These are phyloP conservation scores for Drosophila novamexicana DNA, from an alignment of 1,140 invertebrate species.

Conservation along the genomic window DNA sequence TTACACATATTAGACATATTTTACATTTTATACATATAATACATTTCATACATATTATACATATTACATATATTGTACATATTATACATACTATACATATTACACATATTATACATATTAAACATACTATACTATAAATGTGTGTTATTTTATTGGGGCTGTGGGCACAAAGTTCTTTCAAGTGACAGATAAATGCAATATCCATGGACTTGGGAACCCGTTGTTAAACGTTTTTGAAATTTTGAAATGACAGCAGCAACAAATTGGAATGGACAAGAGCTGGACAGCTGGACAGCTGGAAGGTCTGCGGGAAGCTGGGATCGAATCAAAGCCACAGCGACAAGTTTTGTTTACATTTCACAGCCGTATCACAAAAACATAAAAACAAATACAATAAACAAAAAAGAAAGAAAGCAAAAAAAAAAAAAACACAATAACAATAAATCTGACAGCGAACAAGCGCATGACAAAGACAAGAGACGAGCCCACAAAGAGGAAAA, in stretches of 20 bases:
- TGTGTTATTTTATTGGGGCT: too few relatives aligned
- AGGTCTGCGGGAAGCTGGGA: not conserved
- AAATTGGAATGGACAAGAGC: slow-evolving; percentile 7
- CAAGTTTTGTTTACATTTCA: slow-evolving; percentile 17
- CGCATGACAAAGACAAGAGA: slow-evolving; percentile 24
- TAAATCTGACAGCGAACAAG: slow-evolving; percentile 43
- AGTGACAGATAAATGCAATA: too few relatives aligned
- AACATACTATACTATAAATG: too few relatives aligned
- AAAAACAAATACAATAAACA: slow-evolving; percentile 20
- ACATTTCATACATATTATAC: too few relatives aligned
- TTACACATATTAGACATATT: too few relatives aligned
- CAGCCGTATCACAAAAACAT: slow-evolving; percentile 11
- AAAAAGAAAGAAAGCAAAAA: slow-evolving; percentile 4
- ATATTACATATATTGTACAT: too few relatives aligned
- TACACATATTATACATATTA: too few relatives aligned
- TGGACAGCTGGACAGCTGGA: too few relatives aligned
- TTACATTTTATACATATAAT: too few relatives aligned
- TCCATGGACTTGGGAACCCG: not conserved
- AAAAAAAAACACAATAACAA: slow-evolving; percentile 31
- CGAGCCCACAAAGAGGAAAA: slow-evolving; percentile 15
- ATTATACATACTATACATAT: too few relatives aligned
- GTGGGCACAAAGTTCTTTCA: too few relatives aligned
- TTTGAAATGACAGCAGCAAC: not conserved
- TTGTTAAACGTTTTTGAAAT: not conserved
- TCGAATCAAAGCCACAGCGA: not conserved